Percentiles rank a stretch among this genome's conserved stretches.
These are phyloP conservation scores for Crenuchus spilurus DNA, from an alignment of 2,797 vertebrate genomes.

Conservation along the genomic window DNA sequence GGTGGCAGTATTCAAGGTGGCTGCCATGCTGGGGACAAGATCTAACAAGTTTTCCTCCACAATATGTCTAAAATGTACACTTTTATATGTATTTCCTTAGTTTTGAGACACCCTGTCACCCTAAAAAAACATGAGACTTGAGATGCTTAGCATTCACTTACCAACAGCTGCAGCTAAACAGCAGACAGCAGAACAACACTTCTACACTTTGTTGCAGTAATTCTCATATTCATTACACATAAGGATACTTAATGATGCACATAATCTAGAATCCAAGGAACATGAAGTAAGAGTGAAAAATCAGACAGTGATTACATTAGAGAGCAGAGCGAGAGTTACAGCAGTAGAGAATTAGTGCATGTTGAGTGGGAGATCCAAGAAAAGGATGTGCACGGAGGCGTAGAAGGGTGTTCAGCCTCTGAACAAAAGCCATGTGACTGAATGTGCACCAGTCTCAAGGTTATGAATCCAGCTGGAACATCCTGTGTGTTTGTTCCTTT, in stretches of 20 bases:
- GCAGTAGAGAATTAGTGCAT: conserved; percentile 18
- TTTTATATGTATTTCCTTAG: too few relatives aligned
- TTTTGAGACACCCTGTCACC: too few relatives aligned
- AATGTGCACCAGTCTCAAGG: conserved; percentile 45
- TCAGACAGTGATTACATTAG: conserved; percentile 19
- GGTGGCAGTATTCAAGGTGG: too few relatives aligned
- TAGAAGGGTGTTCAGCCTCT: conserved; percentile 55
- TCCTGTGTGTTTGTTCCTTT: conserved; percentile 49
- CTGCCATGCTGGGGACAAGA: too few relatives aligned
- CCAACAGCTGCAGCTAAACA: not conserved
- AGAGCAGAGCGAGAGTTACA: conserved; percentile 66
- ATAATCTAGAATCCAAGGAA: conserved; percentile 7
- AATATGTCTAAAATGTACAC: too few relatives aligned
- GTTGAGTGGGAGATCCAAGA: conserved; percentile 60
- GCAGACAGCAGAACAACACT: not conserved
- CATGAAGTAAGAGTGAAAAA: conserved; percentile 19
- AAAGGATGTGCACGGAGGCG: conserved; percentile 48
- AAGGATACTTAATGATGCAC: too few relatives aligned
- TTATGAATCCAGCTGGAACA: conserved; percentile 46
- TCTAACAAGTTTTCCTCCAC: too few relatives aligned
- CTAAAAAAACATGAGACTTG: conserved; percentile 14
- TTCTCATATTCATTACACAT: conserved; percentile 54
- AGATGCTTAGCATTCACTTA: conserved; percentile 18
- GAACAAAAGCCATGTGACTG: conserved; percentile 59
- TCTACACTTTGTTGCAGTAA: not conserved